Evolutionary conservation across 1,140 invertebrate species (phyloP).

Genomic region (Drosophila jambulina): DNA sequence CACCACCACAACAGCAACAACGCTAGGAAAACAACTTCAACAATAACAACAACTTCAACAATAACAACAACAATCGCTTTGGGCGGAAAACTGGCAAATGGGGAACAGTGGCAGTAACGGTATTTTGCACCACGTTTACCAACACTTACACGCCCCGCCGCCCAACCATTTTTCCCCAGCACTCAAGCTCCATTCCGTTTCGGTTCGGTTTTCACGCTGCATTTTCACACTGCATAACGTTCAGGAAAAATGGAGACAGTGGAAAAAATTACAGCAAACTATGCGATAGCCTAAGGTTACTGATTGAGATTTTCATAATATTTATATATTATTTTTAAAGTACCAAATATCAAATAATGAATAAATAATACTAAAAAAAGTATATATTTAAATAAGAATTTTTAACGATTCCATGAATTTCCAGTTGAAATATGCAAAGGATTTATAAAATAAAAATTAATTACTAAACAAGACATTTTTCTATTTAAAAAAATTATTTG

Average conservation of each 20-base stretch:
- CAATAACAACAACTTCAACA: slow-evolving; percentile 16
- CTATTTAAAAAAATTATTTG: neutral
- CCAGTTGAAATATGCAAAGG: neutral
- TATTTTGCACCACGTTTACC: slow-evolving; percentile 78
- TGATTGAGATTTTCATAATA: neutral
- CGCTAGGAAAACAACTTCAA: slow-evolving; percentile 6
- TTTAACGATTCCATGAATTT: neutral
- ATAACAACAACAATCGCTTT: slow-evolving; percentile 5
- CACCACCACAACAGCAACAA: slow-evolving; percentile 12
- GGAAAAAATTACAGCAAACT: neutral
- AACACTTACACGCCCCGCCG: slow-evolving; percentile 72
- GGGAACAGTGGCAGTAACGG: slow-evolving; percentile 49
- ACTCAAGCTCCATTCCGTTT: slow-evolving; percentile 15
- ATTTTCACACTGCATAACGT: slow-evolving; percentile 61
- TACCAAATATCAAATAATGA: neutral
- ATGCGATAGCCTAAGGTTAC: neutral
- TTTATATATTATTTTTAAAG: neutral
- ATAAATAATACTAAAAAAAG: too few relatives aligned
- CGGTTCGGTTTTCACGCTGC: slow-evolving; percentile 57
- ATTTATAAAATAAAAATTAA: too few relatives aligned
- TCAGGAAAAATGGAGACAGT: slow-evolving; percentile 7
- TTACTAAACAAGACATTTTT: too few relatives aligned
- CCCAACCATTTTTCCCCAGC: slow-evolving; percentile 42
- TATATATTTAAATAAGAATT: too few relatives aligned
- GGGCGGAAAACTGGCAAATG: slow-evolving; percentile 34